These are phyloP conservation scores for Apamea crenata DNA, from an alignment of 2,888 invertebrate species.

Conservation along the genomic window DNA sequence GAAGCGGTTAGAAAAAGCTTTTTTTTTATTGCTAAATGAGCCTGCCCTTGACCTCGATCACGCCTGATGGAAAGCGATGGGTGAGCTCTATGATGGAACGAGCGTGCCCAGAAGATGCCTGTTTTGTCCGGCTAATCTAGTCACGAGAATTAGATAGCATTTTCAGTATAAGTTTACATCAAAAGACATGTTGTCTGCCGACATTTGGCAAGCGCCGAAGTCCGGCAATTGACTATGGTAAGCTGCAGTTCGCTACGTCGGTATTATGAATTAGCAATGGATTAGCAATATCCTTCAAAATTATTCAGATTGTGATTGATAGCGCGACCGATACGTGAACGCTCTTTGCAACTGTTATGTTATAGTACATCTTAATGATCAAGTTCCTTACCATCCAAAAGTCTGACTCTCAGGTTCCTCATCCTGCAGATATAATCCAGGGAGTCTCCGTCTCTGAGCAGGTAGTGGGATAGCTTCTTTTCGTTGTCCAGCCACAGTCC, in stretches of 20 bases:
- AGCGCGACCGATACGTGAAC: neutral
- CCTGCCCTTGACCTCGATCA: no score
- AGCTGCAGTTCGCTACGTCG: neutral
- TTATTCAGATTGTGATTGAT: neutral
- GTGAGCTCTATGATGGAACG: neutral
- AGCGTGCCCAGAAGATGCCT: neutral
- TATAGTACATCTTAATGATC: neutral
- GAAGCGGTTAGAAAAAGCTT: neutral
- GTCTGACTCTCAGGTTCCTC: conserved; percentile 96
- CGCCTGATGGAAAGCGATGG: no score
- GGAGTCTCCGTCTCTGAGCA: conserved; percentile 97
- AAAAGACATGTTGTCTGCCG: neutral
- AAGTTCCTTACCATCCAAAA: conserved; percentile 94
- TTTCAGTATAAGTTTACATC: neutral
- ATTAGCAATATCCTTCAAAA: neutral
- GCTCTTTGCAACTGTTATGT: neutral
- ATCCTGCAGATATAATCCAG: conserved; percentile 97
- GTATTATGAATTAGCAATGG: neutral
- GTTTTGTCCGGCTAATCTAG: no score
- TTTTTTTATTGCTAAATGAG: neutral
- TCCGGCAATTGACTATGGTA: neutral
- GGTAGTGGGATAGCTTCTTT: conserved; percentile 93
- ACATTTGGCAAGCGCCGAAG: neutral
- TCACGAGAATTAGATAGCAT: neutral
- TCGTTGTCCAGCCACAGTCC: conserved; percentile 99